phyloP scores from a whole-genome alignment of 2,888 invertebrate species.

The Hyposoter didymator region DNA sequence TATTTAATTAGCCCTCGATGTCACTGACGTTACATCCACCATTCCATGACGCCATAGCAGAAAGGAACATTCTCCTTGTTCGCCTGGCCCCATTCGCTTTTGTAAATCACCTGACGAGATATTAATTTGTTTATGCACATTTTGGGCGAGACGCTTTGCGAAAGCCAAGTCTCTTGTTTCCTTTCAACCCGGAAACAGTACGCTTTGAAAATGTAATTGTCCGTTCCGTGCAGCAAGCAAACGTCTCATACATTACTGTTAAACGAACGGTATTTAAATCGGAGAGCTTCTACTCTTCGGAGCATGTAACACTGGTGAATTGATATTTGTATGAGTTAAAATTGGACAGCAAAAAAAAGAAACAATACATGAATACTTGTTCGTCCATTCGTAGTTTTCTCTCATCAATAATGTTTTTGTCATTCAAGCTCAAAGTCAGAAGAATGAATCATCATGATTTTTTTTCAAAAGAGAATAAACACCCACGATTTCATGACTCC shows the following conservation, averaged over 20 bases:
- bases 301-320: neutral
- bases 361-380: no score
- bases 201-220: constrained; percentile 9
- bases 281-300: neutral
- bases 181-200: neutral
- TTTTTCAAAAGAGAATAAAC: no score
- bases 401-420: no score
- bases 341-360: no score
- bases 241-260: neutral
- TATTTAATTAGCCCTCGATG: constrained; percentile 74
- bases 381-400: no score
- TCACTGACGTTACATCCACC: constrained; percentile 41
- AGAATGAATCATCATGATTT: no score
- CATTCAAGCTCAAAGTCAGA: no score
- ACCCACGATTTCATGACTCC: no score
- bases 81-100: constrained; percentile 29
- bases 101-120: neutral
- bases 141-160: neutral
- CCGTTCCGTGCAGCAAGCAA: constrained; percentile 5
- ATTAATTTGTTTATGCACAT: constrained; percentile 37
- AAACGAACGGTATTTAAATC: neutral
- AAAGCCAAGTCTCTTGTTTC: constrained; percentile 8
- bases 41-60: constrained; percentile 30
- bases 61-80: constrained; percentile 20
- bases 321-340: no score